Conservation (phyloP, 2,113 vertebrate species). For the Myotis brandtii region DNA sequence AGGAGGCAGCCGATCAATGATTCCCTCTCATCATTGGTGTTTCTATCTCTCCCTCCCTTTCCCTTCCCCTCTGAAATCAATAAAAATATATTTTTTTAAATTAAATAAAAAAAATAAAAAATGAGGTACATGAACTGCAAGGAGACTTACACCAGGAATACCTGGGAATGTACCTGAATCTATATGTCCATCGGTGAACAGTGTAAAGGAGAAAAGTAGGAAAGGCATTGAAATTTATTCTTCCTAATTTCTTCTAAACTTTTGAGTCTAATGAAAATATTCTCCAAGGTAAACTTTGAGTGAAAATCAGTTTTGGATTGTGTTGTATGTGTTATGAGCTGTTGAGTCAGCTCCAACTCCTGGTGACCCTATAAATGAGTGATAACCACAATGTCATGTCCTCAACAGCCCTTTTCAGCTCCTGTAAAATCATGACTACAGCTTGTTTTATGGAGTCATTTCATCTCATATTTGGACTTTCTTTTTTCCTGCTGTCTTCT, state of each 20-base stretch:
- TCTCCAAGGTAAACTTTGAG: constrained; percentile 46
- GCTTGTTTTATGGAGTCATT: neutral
- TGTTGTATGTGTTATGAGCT: neutral
- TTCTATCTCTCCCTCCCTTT: too few relatives aligned
- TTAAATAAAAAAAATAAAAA: too few relatives aligned
- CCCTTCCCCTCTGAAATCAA: too few relatives aligned
- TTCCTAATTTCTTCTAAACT: constrained; percentile 30
- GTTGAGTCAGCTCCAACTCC: neutral
- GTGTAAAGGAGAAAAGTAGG: neutral
- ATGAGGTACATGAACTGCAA: neutral
- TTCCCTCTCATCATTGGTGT: too few relatives aligned
- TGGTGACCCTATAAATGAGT: neutral
- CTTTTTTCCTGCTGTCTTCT: neutral
- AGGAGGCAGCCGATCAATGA: too few relatives aligned
- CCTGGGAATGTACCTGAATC: neutral
- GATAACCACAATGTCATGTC: neutral
- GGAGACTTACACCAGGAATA: neutral
- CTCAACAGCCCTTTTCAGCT: neutral
- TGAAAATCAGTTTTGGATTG: constrained; percentile 63
- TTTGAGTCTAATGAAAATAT: neutral
- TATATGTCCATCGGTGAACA: neutral
- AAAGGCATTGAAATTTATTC: constrained; percentile 44
- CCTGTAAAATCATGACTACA: neutral
- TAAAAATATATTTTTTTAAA: too few relatives aligned
- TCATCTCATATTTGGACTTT: neutral